Percentiles rank a stretch among this genome's conserved stretches.
Conservation (phyloP, 2,888 invertebrate genomes). For the Conchocele bisecta region DNA sequence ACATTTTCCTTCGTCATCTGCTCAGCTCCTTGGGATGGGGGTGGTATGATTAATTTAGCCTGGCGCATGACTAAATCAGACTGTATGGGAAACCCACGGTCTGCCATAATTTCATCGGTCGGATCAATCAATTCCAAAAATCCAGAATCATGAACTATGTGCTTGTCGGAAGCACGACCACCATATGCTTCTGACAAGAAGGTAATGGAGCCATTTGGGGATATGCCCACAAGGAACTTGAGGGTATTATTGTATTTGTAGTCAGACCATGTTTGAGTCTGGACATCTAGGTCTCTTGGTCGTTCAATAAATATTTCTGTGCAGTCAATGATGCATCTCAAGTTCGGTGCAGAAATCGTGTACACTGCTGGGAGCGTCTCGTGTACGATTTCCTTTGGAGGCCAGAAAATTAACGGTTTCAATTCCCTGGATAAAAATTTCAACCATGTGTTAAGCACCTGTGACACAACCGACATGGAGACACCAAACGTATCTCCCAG, state of each 20-base stretch:
- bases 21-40: background rate
- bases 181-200: slow-evolving; percentile 46
- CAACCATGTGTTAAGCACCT: slow-evolving; percentile 40
- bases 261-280: slow-evolving; percentile 37
- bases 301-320: slow-evolving; percentile 46
- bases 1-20: slow-evolving; percentile 25
- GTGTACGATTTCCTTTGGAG: slow-evolving; percentile 21
- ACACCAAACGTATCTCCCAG: slow-evolving; percentile 25
- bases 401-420: slow-evolving; percentile 30
- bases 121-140: slow-evolving; percentile 34
- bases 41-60: slow-evolving; percentile 37
- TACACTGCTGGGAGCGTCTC: slow-evolving; percentile 34
- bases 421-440: slow-evolving; percentile 19
- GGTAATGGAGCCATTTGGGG: slow-evolving; percentile 47
- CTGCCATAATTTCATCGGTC: slow-evolving; percentile 50
- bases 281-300: slow-evolving; percentile 17
- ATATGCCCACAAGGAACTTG: slow-evolving; percentile 48
- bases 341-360: slow-evolving; percentile 15
- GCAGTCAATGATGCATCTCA: slow-evolving; percentile 39
- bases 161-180: slow-evolving; percentile 48
- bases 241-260: slow-evolving; percentile 56
- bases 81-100: slow-evolving; percentile 46
- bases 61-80: slow-evolving; percentile 21
- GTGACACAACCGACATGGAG: slow-evolving; percentile 13
- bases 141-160: slow-evolving; percentile 33